Evolutionary conservation across 2,888 invertebrate genomes (phyloP), one percentile per base, ranked within the genome.

Genomic region (Drosophila austrosaltans): DNA sequence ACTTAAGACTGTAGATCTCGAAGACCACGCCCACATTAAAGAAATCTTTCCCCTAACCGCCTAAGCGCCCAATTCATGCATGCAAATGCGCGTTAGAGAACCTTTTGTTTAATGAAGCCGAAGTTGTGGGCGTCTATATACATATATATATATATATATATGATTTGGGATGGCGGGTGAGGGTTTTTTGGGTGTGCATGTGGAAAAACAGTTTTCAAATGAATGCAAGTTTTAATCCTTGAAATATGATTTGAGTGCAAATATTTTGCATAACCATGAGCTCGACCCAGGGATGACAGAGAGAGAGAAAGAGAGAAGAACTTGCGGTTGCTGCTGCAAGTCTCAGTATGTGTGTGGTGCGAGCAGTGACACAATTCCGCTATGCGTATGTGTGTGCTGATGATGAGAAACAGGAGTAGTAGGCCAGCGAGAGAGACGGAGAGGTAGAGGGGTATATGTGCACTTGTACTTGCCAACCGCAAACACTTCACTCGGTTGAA

Each of bases 191-290:
- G 20, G 65, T 62, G 74, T 85, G 79, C 87, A 87, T 78, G 86
- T 80, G 87, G 87, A 87, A 85, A 85, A 85, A 87, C 80, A 76
- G 87, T 87, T 76, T 84, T 84, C 73, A 74, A 83, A 85, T 87
- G 81, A 88, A 86, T 85, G 88, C 88, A 86, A 86, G 84, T 84
- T 83, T 81, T 86, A 86, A 86, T 86, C 86, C 86, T 86, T 86
- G 86, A 86, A 88, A 86, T 88, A 88, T 88, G 86, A 88, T 86
- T 86, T 86, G 87, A 86, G 88, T 86, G 86, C 88, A 86, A 88
- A 88, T 86, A 86, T 86, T 86, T 86, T 86, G 88, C 84, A 88
- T 88, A 86, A 84, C 88, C 85, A 85, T 79, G 83, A 87, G 86
- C 83, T 75, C 83, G 63, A 85, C 78, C 81, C 72, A 72, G 72